Evolutionary conservation across 2,113 vertebrate species (phyloP), one percentile per base, ranked within the genome.

Genomic region (Lonchura striata): DNA sequence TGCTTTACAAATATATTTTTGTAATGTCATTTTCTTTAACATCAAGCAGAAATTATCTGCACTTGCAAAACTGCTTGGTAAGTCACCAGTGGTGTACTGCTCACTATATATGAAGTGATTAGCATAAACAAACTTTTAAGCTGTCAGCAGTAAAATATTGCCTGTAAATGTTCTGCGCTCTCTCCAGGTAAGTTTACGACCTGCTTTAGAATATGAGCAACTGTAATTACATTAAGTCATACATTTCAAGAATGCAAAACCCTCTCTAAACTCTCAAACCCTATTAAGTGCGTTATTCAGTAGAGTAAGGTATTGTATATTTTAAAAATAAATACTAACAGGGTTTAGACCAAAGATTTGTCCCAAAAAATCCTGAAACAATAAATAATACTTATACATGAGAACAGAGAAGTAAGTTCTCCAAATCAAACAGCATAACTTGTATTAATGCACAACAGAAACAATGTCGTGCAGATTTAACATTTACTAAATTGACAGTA

Each of bases 51-150:
- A 85, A 66, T 31, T 82, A 85, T 85, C 74, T 65, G 46, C 63
- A 46, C 35, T 90, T 77, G 42, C 19, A 79, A 61, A 94, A 68
- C 49, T 50, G 69, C 57, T 82, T 6, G 0, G 60, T 74, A 93
- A 92, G 47, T 90, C 82, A 70, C 54, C 54, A 44, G 33, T 19
- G 23, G 50, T 24, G 20, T 20, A 59, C 54, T 33, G 56, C 80
- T 92, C 76, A 18, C 64, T 94, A 92, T 94, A 94, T 93, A 97
- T 83, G 52, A 95, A 82, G 90, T 86, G 85, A 96, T 93, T 74
- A 92, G 68, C 85, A 96, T 92, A 86, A 94, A 93, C 83, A 92
- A 96, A 95, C 94, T 88, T 92, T 33, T 90, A 95, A 94, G 42
- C 90, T 94, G 85, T 92, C 94, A 92, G 75, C 57, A 81, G 80